Conservation (phyloP, 2,113 vertebrate genomes). For the Catharus bicknelli region DNA sequence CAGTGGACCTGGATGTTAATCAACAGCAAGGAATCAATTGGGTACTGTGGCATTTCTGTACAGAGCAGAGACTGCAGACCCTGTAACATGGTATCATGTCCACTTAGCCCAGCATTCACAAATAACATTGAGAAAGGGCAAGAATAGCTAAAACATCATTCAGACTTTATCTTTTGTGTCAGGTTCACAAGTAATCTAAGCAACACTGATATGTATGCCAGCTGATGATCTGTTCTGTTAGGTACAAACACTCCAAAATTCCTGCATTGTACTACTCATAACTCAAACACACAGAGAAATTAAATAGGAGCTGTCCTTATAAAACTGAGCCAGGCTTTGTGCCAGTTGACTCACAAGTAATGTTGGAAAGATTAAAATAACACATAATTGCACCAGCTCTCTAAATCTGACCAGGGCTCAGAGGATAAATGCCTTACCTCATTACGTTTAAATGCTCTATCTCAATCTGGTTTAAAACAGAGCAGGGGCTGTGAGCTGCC, state of each 20-base stretch:
- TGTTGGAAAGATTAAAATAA: slow-evolving; percentile 52
- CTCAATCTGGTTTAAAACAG: slow-evolving; percentile 41
- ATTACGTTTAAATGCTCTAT: slow-evolving; percentile 28
- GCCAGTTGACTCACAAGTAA: slow-evolving; percentile 6
- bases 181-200: not conserved
- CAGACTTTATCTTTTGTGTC: not conserved
- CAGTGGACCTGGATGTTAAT: not conserved
- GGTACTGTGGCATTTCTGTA: not conserved
- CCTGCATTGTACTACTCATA: not conserved
- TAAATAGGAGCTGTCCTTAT: slow-evolving; percentile 11
- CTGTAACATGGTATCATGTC: not conserved
- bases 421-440: slow-evolving; percentile 43
- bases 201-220: not conserved
- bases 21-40: not conserved
- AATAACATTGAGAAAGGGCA: not conserved
- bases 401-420: slow-evolving; percentile 50
- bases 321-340: slow-evolving; percentile 35
- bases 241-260: not conserved
- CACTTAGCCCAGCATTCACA: not conserved
- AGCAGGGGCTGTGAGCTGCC: slow-evolving; percentile 1
- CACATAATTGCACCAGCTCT: slow-evolving; percentile 6
- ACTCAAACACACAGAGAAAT: not conserved
- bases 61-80: not conserved
- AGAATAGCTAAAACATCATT: not conserved
- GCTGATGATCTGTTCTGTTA: not conserved